These are phyloP conservation scores for Sebastes iracundus DNA, from an alignment of 2,797 vertebrate genomes.

Conservation along the genomic window DNA sequence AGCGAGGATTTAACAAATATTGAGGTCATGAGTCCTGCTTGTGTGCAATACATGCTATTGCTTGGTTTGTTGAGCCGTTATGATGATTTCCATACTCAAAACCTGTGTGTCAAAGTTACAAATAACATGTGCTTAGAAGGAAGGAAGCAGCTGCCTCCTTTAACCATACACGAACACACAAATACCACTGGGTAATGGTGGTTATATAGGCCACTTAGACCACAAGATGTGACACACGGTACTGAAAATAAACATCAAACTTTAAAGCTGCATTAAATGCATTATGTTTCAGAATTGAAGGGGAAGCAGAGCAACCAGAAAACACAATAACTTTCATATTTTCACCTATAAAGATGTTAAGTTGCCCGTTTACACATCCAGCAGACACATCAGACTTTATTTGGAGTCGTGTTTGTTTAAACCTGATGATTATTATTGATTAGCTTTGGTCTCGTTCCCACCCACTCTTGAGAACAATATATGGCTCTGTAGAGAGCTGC, in stretches of 20 bases:
- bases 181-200: not conserved
- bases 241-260: not conserved
- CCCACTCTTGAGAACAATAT: not conserved
- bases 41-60: not conserved
- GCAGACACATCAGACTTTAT: not conserved
- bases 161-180: not conserved
- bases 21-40: not conserved
- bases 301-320: not conserved
- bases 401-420: not conserved
- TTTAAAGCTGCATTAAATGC: not conserved
- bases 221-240: not conserved
- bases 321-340: not conserved
- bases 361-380: not conserved
- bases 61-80: not conserved
- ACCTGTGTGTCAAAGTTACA: not conserved
- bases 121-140: not conserved
- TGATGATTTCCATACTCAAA: not conserved
- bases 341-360: not conserved
- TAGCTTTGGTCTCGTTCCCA: not conserved
- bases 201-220: not conserved
- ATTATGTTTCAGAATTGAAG: not conserved
- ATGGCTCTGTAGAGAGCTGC: not conserved
- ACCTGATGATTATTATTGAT: not conserved
- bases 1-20: not conserved
- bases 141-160: not conserved